A percentile compares a stretch with the other conserved stretches of the same genome.
Conservation (phyloP, 2,113 vertebrate species). For the Dasyurus viverrinus region DNA sequence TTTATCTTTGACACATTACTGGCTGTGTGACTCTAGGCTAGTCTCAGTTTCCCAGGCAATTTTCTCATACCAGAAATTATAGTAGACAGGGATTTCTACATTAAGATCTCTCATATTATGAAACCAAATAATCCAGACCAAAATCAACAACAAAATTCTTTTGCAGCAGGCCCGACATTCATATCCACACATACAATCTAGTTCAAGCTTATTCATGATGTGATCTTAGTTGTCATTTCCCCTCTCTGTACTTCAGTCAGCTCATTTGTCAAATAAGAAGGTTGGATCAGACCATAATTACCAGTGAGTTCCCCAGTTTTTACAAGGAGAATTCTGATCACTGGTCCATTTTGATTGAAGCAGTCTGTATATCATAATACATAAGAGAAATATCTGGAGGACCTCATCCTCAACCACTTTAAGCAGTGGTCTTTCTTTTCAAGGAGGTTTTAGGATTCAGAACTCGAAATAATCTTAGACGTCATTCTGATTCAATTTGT, state of each 20-base stretch:
- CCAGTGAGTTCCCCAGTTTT: background rate
- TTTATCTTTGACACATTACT: background rate
- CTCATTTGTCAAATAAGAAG: background rate
- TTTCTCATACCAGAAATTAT: background rate
- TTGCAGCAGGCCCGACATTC: background rate
- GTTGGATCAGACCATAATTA: background rate
- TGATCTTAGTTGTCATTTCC: background rate
- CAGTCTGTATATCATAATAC: background rate
- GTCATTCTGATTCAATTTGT: background rate
- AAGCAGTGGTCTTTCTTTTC: background rate
- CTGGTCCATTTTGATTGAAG: background rate
- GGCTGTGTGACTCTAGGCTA: background rate
- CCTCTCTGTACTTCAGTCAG: background rate
- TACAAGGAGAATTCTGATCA: background rate
- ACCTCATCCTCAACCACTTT: background rate
- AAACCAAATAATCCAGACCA: background rate
- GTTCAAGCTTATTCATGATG: background rate
- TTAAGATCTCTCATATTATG: background rate
- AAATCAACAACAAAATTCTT: background rate
- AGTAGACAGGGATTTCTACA: background rate
- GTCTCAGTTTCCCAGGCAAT: background rate
- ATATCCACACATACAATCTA: background rate
- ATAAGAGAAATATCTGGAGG: background rate
- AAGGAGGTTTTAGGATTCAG: background rate
- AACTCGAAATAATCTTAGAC: background rate